phyloP scores from a whole-genome alignment of 2,797 vertebrate species.

The Scyliorhinus canicula region DNA sequence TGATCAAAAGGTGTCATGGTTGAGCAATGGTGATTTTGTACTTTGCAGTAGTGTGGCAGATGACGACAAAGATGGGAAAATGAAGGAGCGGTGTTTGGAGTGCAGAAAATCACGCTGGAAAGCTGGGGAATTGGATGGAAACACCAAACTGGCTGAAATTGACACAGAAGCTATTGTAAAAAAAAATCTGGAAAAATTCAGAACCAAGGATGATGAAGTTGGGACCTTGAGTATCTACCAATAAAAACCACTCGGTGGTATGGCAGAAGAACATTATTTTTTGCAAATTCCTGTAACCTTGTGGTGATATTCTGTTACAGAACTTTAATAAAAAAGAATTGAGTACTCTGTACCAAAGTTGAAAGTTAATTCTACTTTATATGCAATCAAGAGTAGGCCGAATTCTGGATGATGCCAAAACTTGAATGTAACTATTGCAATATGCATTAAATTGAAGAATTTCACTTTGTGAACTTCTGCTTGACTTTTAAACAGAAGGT shows the following conservation, averaged over 20 bases:
- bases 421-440: neutral
- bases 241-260: conserved; percentile 15
- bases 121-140: conserved; percentile 31
- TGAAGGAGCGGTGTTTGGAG: conserved; percentile 18
- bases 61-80: conserved; percentile 24
- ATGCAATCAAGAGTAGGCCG: neutral
- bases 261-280: conserved; percentile 32
- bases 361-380: conserved; percentile 27
- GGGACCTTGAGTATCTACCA: conserved; percentile 36
- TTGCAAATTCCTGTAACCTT: conserved; percentile 36
- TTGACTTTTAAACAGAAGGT: neutral
- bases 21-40: conserved; percentile 34
- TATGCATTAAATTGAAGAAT: neutral
- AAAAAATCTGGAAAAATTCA: conserved; percentile 14
- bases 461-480: neutral
- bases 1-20: conserved; percentile 29
- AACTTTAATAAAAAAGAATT: conserved; percentile 37
- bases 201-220: conserved; percentile 33
- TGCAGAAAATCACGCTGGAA: conserved; percentile 38
- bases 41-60: conserved; percentile 32
- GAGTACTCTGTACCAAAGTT: conserved; percentile 20
- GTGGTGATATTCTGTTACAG: conserved; percentile 38
- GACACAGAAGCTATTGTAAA: conserved; percentile 32
- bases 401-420: neutral
- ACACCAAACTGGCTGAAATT: conserved; percentile 30